Evolutionary conservation across 2,113 vertebrate species (phyloP), one percentile per base, ranked within the genome.

Genomic region (Deroptyus accipitrinus): DNA sequence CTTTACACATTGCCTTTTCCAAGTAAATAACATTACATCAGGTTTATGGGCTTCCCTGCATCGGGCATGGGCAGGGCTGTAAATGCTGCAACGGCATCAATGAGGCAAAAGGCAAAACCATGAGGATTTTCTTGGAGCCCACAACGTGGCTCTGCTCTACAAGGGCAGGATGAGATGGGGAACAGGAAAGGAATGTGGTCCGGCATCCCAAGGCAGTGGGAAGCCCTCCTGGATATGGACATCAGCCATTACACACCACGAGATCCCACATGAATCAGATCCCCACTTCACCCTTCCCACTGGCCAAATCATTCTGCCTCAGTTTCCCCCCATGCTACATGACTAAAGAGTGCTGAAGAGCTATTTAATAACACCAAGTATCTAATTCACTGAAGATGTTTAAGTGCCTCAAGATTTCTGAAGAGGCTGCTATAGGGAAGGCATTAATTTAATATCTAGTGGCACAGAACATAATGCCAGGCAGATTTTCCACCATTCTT

Each of bases 391-490:
- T 82, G 49, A 79, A 74, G 90, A 88, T 70, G 73, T 51, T 92
- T 35, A 88, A 95, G 90, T 84, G 86, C 86, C 76, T 77, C 22
- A 69, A 95, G 88, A 89, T 82, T 90, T 94, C 88, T 89, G 77
- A 95, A 86, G 90, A 57, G 92, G 86, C 62, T 72, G 80, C 80
- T 82, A 89, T 82, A 91, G 77, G 86, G 70, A 92, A 94, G 57
- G 88, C 81, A 92, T 91, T 92, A 82, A 95, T 96, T 95, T 95
- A 89, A 96, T 79, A 93, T 86, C 92, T 54, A 44, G 69, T 84
- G 83, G 86, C 83, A 84, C 0, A 52, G 80, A 94, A 86, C 90
- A 82, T 64, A 93, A 93, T 59, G 57, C 86, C 92, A 89, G 83
- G 81, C 90, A 91, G 92, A 96, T 92, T 95, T 94, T 14, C 83